Conservation (phyloP, 2,113 vertebrate species). For the Ceyx cyanopectus region DNA sequence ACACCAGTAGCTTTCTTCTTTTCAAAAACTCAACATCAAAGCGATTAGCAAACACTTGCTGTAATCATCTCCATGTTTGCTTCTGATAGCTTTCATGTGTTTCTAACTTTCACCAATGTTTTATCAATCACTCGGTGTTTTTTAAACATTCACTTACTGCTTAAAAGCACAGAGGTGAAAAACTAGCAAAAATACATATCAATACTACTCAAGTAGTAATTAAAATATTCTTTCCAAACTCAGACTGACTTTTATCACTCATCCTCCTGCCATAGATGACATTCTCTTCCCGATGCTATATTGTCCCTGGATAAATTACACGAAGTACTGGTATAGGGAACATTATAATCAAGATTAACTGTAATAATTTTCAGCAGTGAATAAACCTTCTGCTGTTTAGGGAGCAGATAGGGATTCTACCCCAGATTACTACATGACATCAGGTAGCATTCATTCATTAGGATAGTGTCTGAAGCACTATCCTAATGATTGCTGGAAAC, state of each 20-base stretch:
- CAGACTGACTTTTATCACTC: neutral
- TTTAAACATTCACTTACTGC: neutral
- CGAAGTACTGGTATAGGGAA: neutral
- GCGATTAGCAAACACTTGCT: neutral
- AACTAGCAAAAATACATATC: accelerated
- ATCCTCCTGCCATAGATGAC: neutral
- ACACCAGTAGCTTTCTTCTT: neutral
- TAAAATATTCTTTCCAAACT: neutral
- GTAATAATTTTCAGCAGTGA: neutral
- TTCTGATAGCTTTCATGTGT: slow-evolving; percentile 19
- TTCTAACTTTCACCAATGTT: neutral
- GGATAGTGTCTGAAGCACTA: neutral
- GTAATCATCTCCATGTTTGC: neutral
- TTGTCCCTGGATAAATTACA: neutral
- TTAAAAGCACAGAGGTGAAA: neutral
- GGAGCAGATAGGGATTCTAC: neutral
- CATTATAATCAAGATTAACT: neutral
- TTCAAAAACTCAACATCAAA: slow-evolving; percentile 1
- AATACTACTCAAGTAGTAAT: neutral
- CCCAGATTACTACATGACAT: neutral
- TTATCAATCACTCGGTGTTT: neutral
- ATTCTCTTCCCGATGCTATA: neutral
- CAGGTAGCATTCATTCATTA: neutral
- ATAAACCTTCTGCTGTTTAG: neutral
- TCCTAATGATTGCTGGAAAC: neutral